A percentile compares a stretch with the other conserved stretches of the same genome.
These are phyloP conservation scores for Drosophila jambulina DNA, from an alignment of 1,140 invertebrate species.

Conservation along the genomic window DNA sequence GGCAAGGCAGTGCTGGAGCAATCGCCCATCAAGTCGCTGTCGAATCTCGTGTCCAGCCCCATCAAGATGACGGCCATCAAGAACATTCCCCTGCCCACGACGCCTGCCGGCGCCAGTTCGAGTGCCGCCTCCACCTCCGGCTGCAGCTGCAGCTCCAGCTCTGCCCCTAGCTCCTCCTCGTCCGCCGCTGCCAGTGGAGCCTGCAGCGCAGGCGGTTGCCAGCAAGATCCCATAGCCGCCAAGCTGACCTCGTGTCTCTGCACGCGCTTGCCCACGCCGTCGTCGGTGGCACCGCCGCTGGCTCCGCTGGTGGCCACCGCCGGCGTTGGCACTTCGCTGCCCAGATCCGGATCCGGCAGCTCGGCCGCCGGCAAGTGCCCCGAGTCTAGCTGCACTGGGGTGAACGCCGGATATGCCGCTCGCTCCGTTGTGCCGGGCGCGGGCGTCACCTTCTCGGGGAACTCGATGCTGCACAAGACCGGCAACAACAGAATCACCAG, in stretches of 20 bases:
- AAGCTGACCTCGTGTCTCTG: slow-evolving; percentile 85
- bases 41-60: slow-evolving; percentile 88
- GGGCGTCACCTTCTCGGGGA: slow-evolving; percentile 32
- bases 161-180: slow-evolving; percentile 5
- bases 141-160: slow-evolving; percentile 14
- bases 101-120: slow-evolving; percentile 9
- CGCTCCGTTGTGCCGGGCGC: slow-evolving; percentile 24
- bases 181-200: slow-evolving; percentile 1
- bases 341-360: slow-evolving; percentile 15
- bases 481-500: slow-evolving; percentile 74
- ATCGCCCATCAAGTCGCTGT: slow-evolving; percentile 88
- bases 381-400: slow-evolving; percentile 27
- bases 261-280: slow-evolving; percentile 70
- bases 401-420: slow-evolving; percentile 24
- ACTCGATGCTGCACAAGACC: slow-evolving; percentile 71
- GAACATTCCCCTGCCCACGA: slow-evolving; percentile 79
- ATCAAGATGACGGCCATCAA: slow-evolving; percentile 85
- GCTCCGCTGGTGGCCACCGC: slow-evolving; percentile 11
- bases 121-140: slow-evolving; percentile 1
- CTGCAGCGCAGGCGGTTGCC: slow-evolving; percentile 60
- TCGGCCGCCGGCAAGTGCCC: slow-evolving; percentile 22
- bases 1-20: slow-evolving; percentile 84
- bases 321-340: slow-evolving; percentile 1
- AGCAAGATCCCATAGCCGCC: slow-evolving; percentile 85
- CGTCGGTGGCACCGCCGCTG: slow-evolving; percentile 17